A percentile compares a stretch with the other conserved stretches of the same genome.
Evolutionary conservation across 2,888 invertebrate species (phyloP).

Genomic region (Melanostoma mellinum): DNA sequence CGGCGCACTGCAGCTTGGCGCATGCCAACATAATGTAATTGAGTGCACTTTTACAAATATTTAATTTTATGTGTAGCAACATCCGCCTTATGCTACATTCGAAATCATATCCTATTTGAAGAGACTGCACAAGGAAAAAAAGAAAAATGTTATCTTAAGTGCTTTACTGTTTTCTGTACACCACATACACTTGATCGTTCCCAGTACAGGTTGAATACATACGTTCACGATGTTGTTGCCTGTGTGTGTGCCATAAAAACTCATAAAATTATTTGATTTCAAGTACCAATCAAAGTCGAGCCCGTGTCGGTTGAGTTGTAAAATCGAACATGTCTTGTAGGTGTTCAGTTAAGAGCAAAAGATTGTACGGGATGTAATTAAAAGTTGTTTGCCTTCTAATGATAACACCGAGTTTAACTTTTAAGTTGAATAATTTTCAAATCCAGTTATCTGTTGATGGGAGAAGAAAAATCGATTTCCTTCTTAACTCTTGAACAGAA

Average conservation of each 20-base stretch:
- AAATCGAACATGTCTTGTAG: constrained; percentile 33
- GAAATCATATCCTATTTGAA: no score
- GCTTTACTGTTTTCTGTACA: constrained; percentile 14
- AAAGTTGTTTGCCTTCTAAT: constrained; percentile 60
- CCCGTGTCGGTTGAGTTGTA: constrained; percentile 25
- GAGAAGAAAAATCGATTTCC: no score
- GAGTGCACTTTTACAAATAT: no score
- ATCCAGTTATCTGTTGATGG: constrained; percentile 7
- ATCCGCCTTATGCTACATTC: no score
- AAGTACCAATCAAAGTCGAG: constrained; percentile 13
- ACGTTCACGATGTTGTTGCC: neutral
- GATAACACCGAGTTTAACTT: constrained; percentile 38
- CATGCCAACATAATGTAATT: no score
- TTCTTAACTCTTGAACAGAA: no score
- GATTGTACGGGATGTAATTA: constrained; percentile 59
- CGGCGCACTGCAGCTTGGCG: no score
- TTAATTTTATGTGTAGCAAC: no score
- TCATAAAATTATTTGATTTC: constrained; percentile 35
- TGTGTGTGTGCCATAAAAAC: constrained; percentile 6
- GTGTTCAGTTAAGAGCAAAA: constrained; percentile 61
- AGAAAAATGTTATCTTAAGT: constrained; percentile 15
- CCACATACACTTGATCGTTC: neutral
- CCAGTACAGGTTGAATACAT: neutral
- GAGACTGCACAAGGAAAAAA: neutral
- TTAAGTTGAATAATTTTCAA: constrained; percentile 20